Conservation (phyloP, 2,797 vertebrate species). For the Scolopax bukidnonensis region DNA sequence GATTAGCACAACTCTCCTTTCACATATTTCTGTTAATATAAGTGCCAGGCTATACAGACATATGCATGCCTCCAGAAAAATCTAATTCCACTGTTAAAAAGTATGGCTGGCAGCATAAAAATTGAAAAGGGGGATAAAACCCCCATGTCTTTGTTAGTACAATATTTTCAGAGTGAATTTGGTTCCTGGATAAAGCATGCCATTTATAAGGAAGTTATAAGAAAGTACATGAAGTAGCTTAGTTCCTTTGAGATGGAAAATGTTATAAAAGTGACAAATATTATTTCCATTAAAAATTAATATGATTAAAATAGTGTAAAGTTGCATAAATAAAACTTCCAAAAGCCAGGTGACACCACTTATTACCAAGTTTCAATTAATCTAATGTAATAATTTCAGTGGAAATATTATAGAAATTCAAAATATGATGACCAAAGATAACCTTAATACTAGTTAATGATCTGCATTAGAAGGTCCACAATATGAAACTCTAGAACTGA, state of each 20-base stretch:
- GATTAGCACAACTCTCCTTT: not conserved
- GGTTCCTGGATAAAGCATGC: not conserved
- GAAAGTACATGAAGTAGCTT: not conserved
- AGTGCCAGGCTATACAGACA: not conserved
- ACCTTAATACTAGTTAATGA: not conserved
- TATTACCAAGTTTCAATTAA: not conserved
- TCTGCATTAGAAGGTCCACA: not conserved
- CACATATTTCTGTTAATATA: not conserved
- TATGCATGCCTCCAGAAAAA: not conserved
- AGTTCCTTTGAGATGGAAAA: not conserved
- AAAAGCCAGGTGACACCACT: not conserved
- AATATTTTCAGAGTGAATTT: not conserved
- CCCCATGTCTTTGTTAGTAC: not conserved
- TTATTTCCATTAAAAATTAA: not conserved
- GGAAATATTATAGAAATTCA: not conserved
- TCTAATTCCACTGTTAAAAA: not conserved
- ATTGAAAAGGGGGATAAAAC: not conserved
- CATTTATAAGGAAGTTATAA: slow-evolving; percentile 5
- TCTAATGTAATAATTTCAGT: not conserved
- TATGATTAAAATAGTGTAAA: not conserved
- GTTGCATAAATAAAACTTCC: not conserved
- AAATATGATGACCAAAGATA: not conserved
- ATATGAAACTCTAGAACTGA: not conserved
- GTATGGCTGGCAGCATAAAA: not conserved
- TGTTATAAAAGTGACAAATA: slow-evolving; percentile 1